These are phyloP conservation scores for Aphidius ervi DNA, from an alignment of 1,140 invertebrate genomes.

Conservation along the genomic window DNA sequence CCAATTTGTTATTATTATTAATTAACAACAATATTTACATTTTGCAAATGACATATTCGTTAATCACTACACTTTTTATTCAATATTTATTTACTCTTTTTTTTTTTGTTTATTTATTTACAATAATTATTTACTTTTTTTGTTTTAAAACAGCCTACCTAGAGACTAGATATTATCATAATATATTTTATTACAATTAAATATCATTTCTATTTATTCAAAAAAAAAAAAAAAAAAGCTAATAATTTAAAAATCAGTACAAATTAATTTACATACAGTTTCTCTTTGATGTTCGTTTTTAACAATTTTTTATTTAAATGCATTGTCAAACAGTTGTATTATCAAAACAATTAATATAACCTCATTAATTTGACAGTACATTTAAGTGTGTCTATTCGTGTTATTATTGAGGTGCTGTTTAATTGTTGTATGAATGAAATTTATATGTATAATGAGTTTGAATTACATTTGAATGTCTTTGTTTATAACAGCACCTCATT, in stretches of 20 bases:
- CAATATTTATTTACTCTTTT: constrained; percentile 7
- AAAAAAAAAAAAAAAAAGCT: constrained; percentile 5
- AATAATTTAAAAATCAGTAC: not conserved
- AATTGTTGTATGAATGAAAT: no score
- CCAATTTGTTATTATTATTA: no score
- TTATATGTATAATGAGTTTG: no score
- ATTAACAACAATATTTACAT: no score
- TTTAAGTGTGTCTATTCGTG: constrained; percentile 3
- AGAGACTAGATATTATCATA: constrained; percentile 29
- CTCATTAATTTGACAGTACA: not conserved
- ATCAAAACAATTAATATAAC: not conserved
- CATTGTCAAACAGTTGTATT: no score
- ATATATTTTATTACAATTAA: not conserved
- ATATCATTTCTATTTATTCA: no score
- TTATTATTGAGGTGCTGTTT: no score
- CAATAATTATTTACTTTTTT: not conserved
- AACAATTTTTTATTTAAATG: constrained; percentile 17
- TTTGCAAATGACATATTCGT: not conserved
- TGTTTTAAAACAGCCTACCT: constrained; percentile 34
- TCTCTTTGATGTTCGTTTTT: constrained; percentile 7
- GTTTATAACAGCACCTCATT: no score
- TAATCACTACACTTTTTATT: constrained; percentile 17
- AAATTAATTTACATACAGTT: constrained; percentile 18
- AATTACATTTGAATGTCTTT: no score
- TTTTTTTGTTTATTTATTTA: constrained; percentile 4